Conservation (phyloP, 2,797 vertebrate genomes). For the Galagoides demidoff region DNA sequence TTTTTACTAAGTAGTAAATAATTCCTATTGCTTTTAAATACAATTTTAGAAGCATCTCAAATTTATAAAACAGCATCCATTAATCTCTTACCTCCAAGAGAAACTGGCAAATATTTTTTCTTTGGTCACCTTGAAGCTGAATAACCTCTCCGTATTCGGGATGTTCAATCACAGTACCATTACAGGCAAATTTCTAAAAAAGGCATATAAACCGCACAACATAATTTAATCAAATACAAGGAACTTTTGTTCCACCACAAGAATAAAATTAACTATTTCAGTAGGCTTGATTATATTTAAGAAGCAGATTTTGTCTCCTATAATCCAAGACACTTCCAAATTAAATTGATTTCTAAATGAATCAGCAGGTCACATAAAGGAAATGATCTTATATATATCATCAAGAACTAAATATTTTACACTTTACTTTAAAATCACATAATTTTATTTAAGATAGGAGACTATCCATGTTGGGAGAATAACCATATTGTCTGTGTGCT, state of each 20-base stretch:
- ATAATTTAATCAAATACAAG: not conserved
- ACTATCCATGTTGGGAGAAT: not conserved
- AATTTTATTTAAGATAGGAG: not conserved
- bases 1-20: not conserved
- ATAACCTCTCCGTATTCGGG: conserved; percentile 92
- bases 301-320: not conserved
- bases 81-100: conserved; percentile 89
- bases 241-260: not conserved
- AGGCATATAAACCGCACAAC: not conserved
- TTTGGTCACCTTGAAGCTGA: conserved; percentile 91
- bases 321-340: not conserved
- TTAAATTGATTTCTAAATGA: not conserved
- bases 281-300: not conserved
- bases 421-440: not conserved
- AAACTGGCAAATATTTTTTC: conserved; percentile 92
- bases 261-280: not conserved
- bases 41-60: conserved; percentile 24
- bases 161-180: conserved; percentile 92
- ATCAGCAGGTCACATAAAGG: not conserved
- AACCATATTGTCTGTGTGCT: not conserved
- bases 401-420: not conserved
- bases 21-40: not conserved
- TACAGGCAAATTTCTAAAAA: conserved; percentile 91
- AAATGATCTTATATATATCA: not conserved
- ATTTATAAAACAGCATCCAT: not conserved